Evolutionary conservation across 2,797 vertebrate genomes (phyloP), one percentile per base, ranked within the genome.

Genomic region (Phrynocephalus vlangalii): DNA sequence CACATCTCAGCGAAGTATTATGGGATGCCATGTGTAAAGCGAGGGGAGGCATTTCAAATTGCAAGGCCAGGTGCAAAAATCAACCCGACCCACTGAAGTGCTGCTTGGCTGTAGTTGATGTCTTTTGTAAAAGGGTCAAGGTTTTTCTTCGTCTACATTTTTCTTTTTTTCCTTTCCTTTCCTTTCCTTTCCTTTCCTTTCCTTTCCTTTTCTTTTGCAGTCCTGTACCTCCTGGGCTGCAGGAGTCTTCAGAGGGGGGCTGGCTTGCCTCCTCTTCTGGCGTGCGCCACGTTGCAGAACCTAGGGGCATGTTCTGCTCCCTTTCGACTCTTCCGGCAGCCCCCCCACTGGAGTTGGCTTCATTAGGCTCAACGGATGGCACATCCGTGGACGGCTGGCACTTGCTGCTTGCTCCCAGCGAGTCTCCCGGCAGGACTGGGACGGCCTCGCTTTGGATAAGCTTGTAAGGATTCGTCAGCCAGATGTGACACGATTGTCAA

Each of bases 401-500:
- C 15, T 96, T 96, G 93, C 94, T 91, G 95, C 95, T 96, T 96
- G 96, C 97, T 97, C 91, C 96, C 79, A 97, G 97, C 95, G 68
- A 96, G 95, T 97, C 97, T 97, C 94, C 88, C 88, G 96, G 97
- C 96, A 93, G 92, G 96, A 96, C 96, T 95, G 94, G 94, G 96
- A 95, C 96, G 94, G 96, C 96, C 94, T 94, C 95, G 96, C 95
- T 97, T 97, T 96, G 96, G 96, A 95, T 96, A 96, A 96, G 97
- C 97, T 97, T 97, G 97, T 96, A 95, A 97, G 97, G 98, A 98
- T 98, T 97, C 98, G 97, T 98, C 97, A 97, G 98, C 97, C 98
- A 98, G 97, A 98, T 98, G 98, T 98, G 98, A 98, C 97, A 97
- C 96, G 97, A 97, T 98, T 97, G 97, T 97, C 96, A 97, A 96